Conservation (phyloP, 2,113 vertebrate genomes). For the Synchiropus splendidus region DNA sequence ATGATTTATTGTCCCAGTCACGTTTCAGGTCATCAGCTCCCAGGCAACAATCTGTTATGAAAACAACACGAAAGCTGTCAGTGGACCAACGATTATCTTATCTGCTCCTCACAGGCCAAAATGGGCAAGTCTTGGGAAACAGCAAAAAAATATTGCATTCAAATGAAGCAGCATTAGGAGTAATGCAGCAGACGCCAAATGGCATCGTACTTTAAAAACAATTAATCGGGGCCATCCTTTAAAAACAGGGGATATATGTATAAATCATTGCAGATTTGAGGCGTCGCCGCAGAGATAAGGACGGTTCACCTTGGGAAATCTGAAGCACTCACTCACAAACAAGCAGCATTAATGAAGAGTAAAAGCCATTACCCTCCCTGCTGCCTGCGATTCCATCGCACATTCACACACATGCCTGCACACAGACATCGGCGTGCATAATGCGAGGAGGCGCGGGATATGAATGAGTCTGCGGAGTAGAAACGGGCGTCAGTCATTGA, state of each 20-base stretch:
- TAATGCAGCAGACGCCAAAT: conserved; percentile 61
- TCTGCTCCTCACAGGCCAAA: conserved; percentile 52
- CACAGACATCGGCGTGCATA: conserved; percentile 15
- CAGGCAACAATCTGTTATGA: conserved; percentile 60
- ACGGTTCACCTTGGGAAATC: conserved; percentile 64
- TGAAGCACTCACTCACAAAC: conserved; percentile 60
- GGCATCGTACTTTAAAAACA: conserved; percentile 61
- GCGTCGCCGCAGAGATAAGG: conserved; percentile 43
- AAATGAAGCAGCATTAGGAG: conserved; percentile 41
- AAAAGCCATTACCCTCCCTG: conserved; percentile 55
- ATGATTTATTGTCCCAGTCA: conserved; percentile 65
- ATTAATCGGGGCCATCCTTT: conserved; percentile 68
- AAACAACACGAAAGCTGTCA: conserved; percentile 58
- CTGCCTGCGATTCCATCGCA: conserved; percentile 58
- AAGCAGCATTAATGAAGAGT: conserved; percentile 66
- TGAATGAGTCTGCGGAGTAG: too few relatives aligned
- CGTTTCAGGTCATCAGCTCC: conserved; percentile 65
- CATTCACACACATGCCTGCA: conserved; percentile 10
- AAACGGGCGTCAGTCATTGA: conserved; percentile 50
- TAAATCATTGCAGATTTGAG: conserved; percentile 58
- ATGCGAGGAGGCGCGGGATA: too few relatives aligned
- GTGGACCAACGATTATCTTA: conserved; percentile 55
- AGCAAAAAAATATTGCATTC: conserved; percentile 56
- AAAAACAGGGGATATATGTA: conserved; percentile 50
- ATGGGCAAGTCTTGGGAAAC: conserved; percentile 30